Evolutionary conservation across 2,113 vertebrate species (phyloP).

Genomic region (Trinectes maculatus): DNA sequence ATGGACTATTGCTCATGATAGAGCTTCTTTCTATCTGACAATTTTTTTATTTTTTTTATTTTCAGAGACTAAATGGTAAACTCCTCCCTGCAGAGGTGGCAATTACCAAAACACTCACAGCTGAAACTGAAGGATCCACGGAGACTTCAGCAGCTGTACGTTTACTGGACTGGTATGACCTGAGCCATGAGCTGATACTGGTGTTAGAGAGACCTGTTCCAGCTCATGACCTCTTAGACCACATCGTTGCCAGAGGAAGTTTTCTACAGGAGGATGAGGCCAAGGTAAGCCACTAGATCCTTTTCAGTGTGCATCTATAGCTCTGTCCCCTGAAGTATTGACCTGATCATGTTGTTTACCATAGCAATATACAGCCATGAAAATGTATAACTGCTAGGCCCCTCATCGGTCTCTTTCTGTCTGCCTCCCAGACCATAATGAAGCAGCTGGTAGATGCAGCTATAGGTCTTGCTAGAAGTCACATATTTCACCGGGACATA

Average conservation of each 20-base stretch:
- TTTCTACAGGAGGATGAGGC: neutral
- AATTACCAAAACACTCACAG: neutral
- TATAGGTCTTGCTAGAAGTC: accelerated
- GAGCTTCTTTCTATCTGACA: too few relatives aligned
- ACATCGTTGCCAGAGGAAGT: neutral
- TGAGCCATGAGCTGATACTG: neutral
- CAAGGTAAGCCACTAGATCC: neutral
- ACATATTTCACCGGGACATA: slow-evolving; percentile 39
- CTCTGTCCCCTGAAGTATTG: too few relatives aligned
- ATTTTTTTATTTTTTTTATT: neutral
- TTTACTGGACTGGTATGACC: slow-evolving; percentile 20
- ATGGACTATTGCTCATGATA: too few relatives aligned
- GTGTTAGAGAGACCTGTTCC: slow-evolving; percentile 11
- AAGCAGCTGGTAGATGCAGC: slow-evolving; percentile 16
- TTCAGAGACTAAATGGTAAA: neutral
- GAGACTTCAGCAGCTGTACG: neutral
- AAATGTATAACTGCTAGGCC: too few relatives aligned
- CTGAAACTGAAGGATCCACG: too few relatives aligned
- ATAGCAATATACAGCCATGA: too few relatives aligned
- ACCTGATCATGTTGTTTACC: too few relatives aligned
- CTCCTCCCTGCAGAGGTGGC: neutral
- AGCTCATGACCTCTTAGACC: neutral
- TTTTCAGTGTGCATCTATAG: too few relatives aligned
- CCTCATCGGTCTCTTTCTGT: too few relatives aligned
- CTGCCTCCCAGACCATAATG: slow-evolving; percentile 2